Percentiles rank a stretch among this genome's conserved stretches.
phyloP scores from a whole-genome alignment of 2,113 vertebrate species.

The Pachypanchax playfairii region DNA sequence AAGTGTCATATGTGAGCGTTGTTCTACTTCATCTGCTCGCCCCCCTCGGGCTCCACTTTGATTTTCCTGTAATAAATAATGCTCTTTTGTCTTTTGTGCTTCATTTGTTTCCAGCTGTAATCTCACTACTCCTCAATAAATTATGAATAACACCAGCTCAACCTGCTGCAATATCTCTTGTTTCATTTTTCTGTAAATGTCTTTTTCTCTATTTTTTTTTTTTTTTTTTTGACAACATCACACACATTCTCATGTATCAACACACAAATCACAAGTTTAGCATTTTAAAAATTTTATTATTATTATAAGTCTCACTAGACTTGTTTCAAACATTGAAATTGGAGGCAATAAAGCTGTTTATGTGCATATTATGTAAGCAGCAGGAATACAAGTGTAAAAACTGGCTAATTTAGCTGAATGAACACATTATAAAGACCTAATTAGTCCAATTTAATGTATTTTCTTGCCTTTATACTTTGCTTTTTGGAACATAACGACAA shows the following conservation, averaged over 20 bases:
- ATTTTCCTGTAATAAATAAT: constrained; percentile 74
- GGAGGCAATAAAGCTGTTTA: constrained; percentile 3
- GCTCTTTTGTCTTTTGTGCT: constrained; percentile 71
- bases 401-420: not conserved
- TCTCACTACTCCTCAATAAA: constrained; percentile 70
- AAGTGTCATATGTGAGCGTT: constrained; percentile 29
- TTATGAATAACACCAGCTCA: constrained; percentile 62
- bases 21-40: constrained; percentile 44
- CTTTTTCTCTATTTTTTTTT: constrained; percentile 8
- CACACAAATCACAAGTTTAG: not conserved
- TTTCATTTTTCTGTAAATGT: constrained; percentile 65
- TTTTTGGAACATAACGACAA: not conserved
- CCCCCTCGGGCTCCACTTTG: constrained; percentile 55
- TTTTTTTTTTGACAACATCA: constrained; percentile 26
- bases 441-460: not conserved
- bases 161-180: constrained; percentile 59
- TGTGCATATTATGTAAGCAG: not conserved
- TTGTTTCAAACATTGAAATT: constrained; percentile 2
- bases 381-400: constrained; percentile 7
- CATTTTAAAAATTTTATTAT: constrained; percentile 4
- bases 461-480: constrained; percentile 8
- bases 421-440: not conserved
- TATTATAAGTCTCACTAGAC: constrained; percentile 29
- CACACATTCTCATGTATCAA: constrained; percentile 18
- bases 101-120: constrained; percentile 72